Percentiles rank a stretch among this genome's conserved stretches.
phyloP scores from a whole-genome alignment of 2,113 vertebrate species.

The Setophaga coronata region DNA sequence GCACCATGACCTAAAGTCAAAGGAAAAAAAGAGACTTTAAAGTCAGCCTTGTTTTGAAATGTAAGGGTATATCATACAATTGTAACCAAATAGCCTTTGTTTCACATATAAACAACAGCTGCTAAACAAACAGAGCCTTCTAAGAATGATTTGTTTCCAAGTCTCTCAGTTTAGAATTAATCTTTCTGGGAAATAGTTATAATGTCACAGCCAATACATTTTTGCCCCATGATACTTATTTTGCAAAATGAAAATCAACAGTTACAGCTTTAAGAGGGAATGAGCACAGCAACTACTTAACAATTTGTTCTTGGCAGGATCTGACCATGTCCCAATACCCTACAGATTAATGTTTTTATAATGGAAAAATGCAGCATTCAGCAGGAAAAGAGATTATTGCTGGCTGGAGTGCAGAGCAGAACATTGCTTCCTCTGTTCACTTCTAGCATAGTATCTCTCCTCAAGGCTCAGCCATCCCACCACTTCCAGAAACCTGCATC shows the following conservation, averaged over 20 bases:
- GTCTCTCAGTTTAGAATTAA: constrained; percentile 2
- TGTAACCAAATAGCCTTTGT: background rate
- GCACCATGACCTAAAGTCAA: background rate
- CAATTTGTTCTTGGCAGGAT: constrained; percentile 76
- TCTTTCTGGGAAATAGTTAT: constrained; percentile 41
- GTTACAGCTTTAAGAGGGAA: constrained; percentile 65
- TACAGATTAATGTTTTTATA: constrained; percentile 63
- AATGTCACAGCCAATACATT: constrained; percentile 42
- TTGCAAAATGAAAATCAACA: constrained; percentile 61
- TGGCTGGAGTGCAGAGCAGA: constrained; percentile 22
- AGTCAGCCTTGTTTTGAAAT: background rate
- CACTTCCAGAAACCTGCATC: background rate
- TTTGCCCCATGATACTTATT: constrained; percentile 50
- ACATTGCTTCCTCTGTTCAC: background rate
- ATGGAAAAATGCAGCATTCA: constrained; percentile 54
- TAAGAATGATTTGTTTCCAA: constrained; percentile 48
- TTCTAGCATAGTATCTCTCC: background rate
- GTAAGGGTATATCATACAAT: background rate
- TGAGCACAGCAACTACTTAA: constrained; percentile 62
- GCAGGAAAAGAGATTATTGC: constrained; percentile 46
- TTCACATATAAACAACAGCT: background rate
- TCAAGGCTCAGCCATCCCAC: background rate
- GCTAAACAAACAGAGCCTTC: constrained; percentile 9
- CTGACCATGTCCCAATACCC: constrained; percentile 43
- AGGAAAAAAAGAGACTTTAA: background rate